Evolutionary conservation across 1,140 invertebrate genomes (phyloP).

Genomic region (Trichogramma pretiosum): DNA sequence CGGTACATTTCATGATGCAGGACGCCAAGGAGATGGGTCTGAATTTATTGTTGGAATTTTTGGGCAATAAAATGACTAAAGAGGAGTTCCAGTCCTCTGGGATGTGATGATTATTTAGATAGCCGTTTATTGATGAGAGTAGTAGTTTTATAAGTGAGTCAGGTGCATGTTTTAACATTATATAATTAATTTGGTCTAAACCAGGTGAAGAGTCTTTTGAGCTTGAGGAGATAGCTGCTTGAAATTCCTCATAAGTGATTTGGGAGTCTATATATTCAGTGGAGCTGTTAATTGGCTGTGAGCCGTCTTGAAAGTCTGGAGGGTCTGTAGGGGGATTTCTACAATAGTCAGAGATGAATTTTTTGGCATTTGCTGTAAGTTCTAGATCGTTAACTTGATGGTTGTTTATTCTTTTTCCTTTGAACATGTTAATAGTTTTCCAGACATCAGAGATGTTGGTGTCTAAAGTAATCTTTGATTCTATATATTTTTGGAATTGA

Average conservation of each 20-base stretch:
- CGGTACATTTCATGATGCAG: neutral
- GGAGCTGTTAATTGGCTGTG: neutral
- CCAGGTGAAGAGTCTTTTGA: neutral
- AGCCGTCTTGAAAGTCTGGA: neutral
- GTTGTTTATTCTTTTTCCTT: neutral
- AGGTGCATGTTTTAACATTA: neutral
- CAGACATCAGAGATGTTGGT: neutral
- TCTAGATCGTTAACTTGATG: neutral
- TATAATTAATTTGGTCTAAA: neutral
- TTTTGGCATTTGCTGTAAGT: neutral
- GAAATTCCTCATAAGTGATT: neutral
- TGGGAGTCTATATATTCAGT: neutral
- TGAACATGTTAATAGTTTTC: neutral
- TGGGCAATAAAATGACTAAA: neutral
- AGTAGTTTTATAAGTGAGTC: neutral
- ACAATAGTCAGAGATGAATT: neutral
- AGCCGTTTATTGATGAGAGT: neutral
- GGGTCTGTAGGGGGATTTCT: neutral
- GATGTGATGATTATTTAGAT: neutral
- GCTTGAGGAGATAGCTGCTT: neutral
- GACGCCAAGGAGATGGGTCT: neutral
- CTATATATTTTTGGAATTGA: neutral
- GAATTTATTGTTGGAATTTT: neutral
- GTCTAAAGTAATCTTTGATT: neutral
- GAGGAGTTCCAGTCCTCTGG: neutral